Evolutionary conservation across 2,797 vertebrate species (phyloP), one percentile per base, ranked within the genome.

Genomic region (Chelmon rostratus): DNA sequence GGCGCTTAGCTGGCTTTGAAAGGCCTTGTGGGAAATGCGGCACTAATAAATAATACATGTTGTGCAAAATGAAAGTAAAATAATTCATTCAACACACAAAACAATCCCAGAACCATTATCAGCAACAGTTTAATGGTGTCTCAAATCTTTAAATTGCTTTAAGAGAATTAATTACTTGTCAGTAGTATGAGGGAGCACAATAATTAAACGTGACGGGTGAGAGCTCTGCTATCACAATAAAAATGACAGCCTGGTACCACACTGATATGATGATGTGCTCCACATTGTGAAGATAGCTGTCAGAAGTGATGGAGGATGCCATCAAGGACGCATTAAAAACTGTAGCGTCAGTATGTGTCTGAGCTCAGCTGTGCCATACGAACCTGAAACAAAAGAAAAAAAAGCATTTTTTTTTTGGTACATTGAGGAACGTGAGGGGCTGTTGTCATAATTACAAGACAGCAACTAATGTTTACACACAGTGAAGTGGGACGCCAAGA

Each of bases 231-330:
- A 23, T 63, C 8, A 59, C 16, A 68, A 62, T 71, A 37, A 37
- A 62, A 68, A 11, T 54, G 38, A 42, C 33, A 49, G 44, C 38
- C 33, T 62, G 42, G 64, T 49, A 33, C 10, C 58, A 38, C 74
- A 47, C 57, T 77, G 68, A 54, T 73, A 46, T 54, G 38, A 72
- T 31, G 33, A 64, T 71, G 21, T 58, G 25, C 53, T 63, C n/a
- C 57, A 67, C 42, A 46, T 9, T 67, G 37, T 67, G 19, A 56
- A 56, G 31, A 68, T 13, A 18, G 35, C 33, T 76, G 53, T 74
- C 73, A 78, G 10, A 76, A 68, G 9, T 57, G 52, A 75, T 69
- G 7, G 31, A 77, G 38, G 67, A 74, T 19, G 28, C 44, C 66
- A 65, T 80, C 31, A 33, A 75, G 42, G 68, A 33, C 7, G 18